Evolutionary conservation across 2,888 invertebrate genomes (phyloP), one percentile per base, ranked within the genome.

Genomic region (Parnassius mnemosyne): DNA sequence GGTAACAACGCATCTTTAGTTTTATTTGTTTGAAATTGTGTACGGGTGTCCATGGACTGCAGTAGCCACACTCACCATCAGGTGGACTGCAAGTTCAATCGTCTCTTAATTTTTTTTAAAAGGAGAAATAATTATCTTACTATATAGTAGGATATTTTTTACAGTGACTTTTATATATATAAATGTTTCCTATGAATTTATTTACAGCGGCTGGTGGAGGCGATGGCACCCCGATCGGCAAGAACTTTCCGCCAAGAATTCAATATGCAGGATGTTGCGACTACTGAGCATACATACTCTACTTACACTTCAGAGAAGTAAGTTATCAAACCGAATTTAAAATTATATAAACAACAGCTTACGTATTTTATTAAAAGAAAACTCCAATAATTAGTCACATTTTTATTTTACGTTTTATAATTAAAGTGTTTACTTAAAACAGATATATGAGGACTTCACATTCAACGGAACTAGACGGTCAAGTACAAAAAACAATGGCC

Each of bases 161-260:
- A 16, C 16, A 16, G 16, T 16, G 16, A 16, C 1, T 16, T 16
- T 16, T 16, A 16, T 16, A 16, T 16, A 16, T 16, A 16, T 16
- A 16, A 1, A 16, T 5, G 58, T n/a, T 44, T 54, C 3, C 3
- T 56, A 53, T 67, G 69, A 71, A 69, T 73, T 72, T 72, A 74
- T 73, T 90, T 92, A 13, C 92, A 94, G 94, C 93, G 94, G 76
- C 92, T 94, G 80, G 94, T 94, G 70, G 93, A 93, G 81, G 93
- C 93, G 72, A 93, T 94, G 93, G 93, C 94, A 76, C 94, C 94
- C 71, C 93, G 94, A 71, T 94, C 95, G 65, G 93, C 95, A 72
- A 93, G 93, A 73, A 96, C 96, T 65, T 97, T 96, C 93, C 94
- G 96, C 73, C 95, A 96, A 66, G 96, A 96, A 85, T 95, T 96